phyloP scores from a whole-genome alignment of 2,113 vertebrate species.

The Corythornis madagascariensis region DNA sequence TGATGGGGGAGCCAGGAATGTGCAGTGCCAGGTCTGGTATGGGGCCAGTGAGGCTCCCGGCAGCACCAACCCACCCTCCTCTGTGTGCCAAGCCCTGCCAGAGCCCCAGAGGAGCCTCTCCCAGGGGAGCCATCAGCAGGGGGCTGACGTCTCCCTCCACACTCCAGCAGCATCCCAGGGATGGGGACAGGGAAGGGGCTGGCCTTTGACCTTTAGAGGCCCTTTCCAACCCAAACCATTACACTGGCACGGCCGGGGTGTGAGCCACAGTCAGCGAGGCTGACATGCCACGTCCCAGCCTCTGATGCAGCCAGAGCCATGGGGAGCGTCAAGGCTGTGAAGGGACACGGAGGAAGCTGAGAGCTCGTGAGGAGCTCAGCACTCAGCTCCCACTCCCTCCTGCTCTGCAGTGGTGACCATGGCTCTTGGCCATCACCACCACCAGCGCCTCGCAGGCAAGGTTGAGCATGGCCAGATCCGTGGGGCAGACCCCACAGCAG shows the following conservation, averaged over 20 bases:
- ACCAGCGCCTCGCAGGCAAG: rapidly evolving
- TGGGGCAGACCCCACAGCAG: background rate
- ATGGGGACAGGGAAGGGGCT: background rate
- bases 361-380: rapidly evolving
- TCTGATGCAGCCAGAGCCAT: rapidly evolving
- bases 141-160: rapidly evolving
- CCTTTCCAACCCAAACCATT: no score
- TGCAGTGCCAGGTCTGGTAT: background rate
- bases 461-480: rapidly evolving
- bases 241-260: rapidly evolving
- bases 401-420: background rate
- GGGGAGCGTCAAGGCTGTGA: rapidly evolving
- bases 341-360: rapidly evolving
- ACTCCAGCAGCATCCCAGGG: rapidly evolving
- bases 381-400: rapidly evolving
- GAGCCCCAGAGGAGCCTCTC: background rate
- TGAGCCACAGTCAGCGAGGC: background rate
- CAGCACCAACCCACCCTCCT: background rate
- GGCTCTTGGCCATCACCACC: rapidly evolving
- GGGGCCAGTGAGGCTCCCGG: rapidly evolving
- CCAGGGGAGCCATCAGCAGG: rapidly evolving
- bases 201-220: no score
- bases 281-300: rapidly evolving
- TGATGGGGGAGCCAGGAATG: background rate
- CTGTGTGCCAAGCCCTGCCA: rapidly evolving